Conservation (phyloP, 2,888 invertebrate species). For the Lycophotia porphyrea region DNA sequence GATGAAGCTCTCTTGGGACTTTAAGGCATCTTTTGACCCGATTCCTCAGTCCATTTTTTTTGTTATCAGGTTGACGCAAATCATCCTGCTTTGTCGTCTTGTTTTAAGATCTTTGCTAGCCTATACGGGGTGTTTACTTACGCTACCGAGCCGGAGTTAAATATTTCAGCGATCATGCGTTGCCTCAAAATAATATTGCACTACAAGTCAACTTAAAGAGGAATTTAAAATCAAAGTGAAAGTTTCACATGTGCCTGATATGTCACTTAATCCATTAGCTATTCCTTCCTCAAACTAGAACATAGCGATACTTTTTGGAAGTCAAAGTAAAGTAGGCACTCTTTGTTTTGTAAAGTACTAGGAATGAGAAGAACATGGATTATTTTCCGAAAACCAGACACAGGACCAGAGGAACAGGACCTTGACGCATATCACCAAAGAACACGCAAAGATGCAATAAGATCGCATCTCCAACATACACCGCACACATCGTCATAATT, state of each 20-base stretch:
- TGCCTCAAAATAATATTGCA: background rate
- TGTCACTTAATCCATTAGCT: background rate
- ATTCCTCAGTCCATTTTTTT: constrained; percentile 15
- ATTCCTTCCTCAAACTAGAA: background rate
- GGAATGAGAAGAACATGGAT: background rate
- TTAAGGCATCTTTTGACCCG: constrained; percentile 35
- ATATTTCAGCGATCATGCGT: background rate
- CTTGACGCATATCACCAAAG: background rate
- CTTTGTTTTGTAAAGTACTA: background rate
- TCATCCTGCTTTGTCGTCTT: background rate
- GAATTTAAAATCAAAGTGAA: background rate
- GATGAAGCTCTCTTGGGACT: constrained; percentile 46
- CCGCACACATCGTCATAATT: constrained; percentile 1
- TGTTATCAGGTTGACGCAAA: constrained; percentile 9
- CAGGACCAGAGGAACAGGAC: too few species aligned
- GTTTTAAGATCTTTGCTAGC: background rate
- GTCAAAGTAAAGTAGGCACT: background rate
- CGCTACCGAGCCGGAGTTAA: background rate
- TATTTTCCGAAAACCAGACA: too few species aligned
- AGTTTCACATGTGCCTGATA: background rate
- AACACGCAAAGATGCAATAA: background rate
- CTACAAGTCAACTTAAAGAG: background rate
- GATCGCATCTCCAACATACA: background rate
- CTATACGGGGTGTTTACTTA: background rate
- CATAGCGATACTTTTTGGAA: background rate